A percentile compares a stretch with the other conserved stretches of the same genome.
These are phyloP conservation scores for Aptenodytes forsteri DNA, from an alignment of 2,113 vertebrate species.

Conservation along the genomic window DNA sequence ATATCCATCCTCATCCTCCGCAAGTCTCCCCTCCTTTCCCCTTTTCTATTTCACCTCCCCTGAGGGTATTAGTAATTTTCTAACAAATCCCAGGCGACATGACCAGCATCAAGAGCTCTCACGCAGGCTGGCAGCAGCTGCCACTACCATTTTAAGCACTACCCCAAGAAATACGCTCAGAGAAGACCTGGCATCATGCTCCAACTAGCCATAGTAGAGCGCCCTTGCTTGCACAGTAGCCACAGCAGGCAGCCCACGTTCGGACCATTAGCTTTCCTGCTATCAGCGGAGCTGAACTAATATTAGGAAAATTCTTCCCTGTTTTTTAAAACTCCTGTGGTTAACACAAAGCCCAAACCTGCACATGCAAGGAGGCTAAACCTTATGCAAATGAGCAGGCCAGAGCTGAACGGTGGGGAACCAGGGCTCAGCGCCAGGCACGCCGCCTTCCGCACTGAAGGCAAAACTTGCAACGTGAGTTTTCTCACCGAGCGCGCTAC, in stretches of 20 bases:
- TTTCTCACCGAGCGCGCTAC: not conserved
- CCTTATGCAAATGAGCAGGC: rapidly evolving
- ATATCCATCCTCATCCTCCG: not conserved
- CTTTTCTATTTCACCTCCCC: not conserved
- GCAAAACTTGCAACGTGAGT: not conserved
- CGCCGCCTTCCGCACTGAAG: rapidly evolving
- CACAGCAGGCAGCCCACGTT: not conserved
- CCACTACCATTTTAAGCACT: not conserved
- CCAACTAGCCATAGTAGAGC: not conserved
- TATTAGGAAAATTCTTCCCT: not conserved
- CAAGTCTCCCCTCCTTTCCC: not conserved
- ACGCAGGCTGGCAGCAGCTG: not conserved
- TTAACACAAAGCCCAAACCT: not conserved
- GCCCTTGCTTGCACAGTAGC: not conserved
- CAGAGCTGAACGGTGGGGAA: not conserved
- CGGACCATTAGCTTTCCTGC: rapidly evolving
- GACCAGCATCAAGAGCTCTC: not conserved
- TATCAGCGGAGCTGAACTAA: not conserved
- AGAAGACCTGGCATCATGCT: not conserved
- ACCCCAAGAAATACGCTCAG: not conserved
- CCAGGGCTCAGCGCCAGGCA: not conserved
- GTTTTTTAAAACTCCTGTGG: not conserved
- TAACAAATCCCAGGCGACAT: not conserved
- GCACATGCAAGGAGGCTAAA: not conserved
- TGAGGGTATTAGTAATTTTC: not conserved